phyloP scores from a whole-genome alignment of 2,797 vertebrate genomes.

The Moxostoma hubbsi region DNA sequence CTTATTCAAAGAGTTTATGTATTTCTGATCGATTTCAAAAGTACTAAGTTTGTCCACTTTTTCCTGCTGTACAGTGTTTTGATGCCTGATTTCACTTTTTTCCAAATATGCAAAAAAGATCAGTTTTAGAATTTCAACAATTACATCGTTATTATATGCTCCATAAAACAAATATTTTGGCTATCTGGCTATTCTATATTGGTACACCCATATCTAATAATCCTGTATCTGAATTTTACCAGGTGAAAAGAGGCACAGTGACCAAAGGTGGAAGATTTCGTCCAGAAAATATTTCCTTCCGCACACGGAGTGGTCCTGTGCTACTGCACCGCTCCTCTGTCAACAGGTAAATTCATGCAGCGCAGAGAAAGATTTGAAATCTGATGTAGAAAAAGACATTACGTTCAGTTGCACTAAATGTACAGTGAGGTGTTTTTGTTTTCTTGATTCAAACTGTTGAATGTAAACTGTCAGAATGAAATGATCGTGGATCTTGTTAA shows the following conservation, averaged over 20 bases:
- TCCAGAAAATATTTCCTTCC: conserved; percentile 80
- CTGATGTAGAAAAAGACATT: not conserved
- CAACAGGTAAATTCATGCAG: conserved; percentile 82
- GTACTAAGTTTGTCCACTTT: too few species aligned
- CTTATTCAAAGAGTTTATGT: too few species aligned
- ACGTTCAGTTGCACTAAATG: too few species aligned
- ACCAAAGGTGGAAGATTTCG: conserved; percentile 90
- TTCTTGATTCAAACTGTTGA: too few species aligned
- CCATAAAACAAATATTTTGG: too few species aligned
- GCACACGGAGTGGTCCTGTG: conserved; percentile 85
- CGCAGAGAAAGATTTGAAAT: too few species aligned
- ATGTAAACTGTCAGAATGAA: too few species aligned
- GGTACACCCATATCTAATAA: not conserved
- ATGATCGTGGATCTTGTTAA: too few species aligned
- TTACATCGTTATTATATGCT: too few species aligned
- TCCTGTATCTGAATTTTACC: not conserved
- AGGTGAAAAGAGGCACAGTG: conserved; percentile 91
- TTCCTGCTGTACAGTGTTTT: not conserved
- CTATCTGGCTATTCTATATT: not conserved
- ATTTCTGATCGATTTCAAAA: too few species aligned
- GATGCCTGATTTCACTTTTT: too few species aligned
- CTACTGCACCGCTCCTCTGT: conserved; percentile 91
- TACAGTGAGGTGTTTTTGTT: too few species aligned
- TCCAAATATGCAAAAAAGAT: not conserved
- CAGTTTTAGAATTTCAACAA: not conserved